Evolutionary conservation across 2,113 vertebrate species (phyloP).

Genomic region (Apteryx owenii): DNA sequence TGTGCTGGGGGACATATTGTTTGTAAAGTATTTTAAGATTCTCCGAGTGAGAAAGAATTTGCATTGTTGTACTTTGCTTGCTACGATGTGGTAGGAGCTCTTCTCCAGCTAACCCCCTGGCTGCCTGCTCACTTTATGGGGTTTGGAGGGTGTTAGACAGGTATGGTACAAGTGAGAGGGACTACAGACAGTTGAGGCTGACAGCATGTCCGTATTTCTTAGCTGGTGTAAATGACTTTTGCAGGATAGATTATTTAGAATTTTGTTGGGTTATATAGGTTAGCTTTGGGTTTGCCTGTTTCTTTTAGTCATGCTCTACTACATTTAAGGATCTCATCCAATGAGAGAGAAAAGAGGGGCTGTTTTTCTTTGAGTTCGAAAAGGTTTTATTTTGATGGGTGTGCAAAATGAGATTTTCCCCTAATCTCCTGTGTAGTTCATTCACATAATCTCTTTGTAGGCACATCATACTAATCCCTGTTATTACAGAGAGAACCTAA

Average conservation of each 20-base stretch:
- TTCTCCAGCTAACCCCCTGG: not conserved
- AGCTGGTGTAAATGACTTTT: not conserved
- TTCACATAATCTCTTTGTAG: conserved; percentile 48
- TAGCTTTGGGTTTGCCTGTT: not conserved
- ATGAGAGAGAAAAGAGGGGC: not conserved
- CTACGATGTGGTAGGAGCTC: not conserved
- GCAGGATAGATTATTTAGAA: not conserved
- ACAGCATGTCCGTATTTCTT: not conserved
- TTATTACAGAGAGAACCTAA: conserved; percentile 19
- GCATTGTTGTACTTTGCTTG: not conserved
- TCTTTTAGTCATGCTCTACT: not conserved
- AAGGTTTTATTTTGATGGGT: conserved; percentile 55
- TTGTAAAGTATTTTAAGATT: conserved; percentile 3
- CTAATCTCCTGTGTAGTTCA: conserved; percentile 59
- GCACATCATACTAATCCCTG: conserved; percentile 57
- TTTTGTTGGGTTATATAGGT: not conserved
- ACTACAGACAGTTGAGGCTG: not conserved
- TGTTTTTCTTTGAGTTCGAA: not conserved
- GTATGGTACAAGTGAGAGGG: rapidly evolving
- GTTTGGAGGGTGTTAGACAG: not conserved
- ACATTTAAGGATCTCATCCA: not conserved
- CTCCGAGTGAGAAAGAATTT: not conserved
- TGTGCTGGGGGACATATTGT: not conserved
- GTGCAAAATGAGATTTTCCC: conserved; percentile 34
- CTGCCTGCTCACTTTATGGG: not conserved